These are phyloP conservation scores for Holacanthella duospinosa DNA, from an alignment of 2,888 invertebrate species.

Conservation along the genomic window DNA sequence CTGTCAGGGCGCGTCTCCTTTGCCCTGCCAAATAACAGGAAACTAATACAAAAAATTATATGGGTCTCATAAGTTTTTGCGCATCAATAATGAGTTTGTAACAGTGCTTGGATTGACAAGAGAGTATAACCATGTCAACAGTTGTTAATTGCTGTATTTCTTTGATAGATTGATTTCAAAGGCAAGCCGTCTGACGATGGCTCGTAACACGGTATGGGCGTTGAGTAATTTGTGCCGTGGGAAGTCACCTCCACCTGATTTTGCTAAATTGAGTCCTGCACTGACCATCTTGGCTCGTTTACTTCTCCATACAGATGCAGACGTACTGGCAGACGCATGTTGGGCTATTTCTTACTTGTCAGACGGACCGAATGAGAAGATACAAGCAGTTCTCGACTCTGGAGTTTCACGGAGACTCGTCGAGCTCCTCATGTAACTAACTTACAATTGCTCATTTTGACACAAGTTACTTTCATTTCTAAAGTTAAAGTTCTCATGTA, in stretches of 20 bases:
- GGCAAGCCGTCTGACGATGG: slow-evolving; percentile 72
- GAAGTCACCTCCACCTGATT: slow-evolving; percentile 90
- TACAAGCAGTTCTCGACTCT: slow-evolving; percentile 91
- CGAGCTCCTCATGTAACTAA: slow-evolving; percentile 53
- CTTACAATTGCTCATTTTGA: too few relatives aligned
- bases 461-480: neutral
- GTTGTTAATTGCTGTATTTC: too few relatives aligned
- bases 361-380: slow-evolving; percentile 94
- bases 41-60: too few relatives aligned
- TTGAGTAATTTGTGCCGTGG: slow-evolving; percentile 94
- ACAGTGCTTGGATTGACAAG: too few relatives aligned
- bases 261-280: slow-evolving; percentile 66
- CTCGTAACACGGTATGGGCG: slow-evolving; percentile 95
- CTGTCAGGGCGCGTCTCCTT: too few relatives aligned
- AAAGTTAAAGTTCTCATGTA: slow-evolving; percentile 40
- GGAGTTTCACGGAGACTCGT: slow-evolving; percentile 77
- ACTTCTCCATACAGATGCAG: slow-evolving; percentile 74
- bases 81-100: too few relatives aligned
- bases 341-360: slow-evolving; percentile 95
- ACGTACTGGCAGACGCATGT: slow-evolving; percentile 86
- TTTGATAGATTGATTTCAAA: slow-evolving; percentile 65
- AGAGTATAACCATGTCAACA: too few relatives aligned
- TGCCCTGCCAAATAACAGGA: too few relatives aligned
- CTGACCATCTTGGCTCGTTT: slow-evolving; percentile 78
- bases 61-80: too few relatives aligned